A percentile compares a stretch with the other conserved stretches of the same genome.
Evolutionary conservation across 2,888 invertebrate species (phyloP).

Genomic region (Neoaliturus tenellus): DNA sequence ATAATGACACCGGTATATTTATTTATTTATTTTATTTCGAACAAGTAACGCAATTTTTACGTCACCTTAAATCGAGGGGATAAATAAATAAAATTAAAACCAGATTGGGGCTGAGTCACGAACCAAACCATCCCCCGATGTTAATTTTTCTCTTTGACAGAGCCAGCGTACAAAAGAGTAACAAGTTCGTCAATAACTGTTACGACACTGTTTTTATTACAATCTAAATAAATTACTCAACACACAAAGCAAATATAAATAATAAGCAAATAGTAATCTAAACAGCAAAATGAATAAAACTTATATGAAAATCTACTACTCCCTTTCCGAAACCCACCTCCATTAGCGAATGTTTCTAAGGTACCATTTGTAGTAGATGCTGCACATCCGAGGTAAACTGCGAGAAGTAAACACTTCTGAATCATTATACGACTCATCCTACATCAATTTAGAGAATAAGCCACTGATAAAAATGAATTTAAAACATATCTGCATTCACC

Average conservation of each 20-base stretch:
- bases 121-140: slow-evolving; percentile 16
- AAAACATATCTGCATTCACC: slow-evolving; percentile 18
- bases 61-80: no score
- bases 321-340: slow-evolving; percentile 52
- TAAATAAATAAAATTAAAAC: not conserved
- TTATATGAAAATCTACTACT: slow-evolving; percentile 33
- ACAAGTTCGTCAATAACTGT: not conserved
- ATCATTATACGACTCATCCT: slow-evolving; percentile 55
- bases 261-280: not conserved
- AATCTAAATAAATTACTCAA: no score
- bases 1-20: no score
- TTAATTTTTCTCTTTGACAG: slow-evolving; percentile 12
- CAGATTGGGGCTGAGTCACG: not conserved
- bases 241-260: not conserved
- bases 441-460: slow-evolving; percentile 42
- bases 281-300: not conserved
- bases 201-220: no score
- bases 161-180: no score
- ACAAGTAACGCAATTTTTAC: no score
- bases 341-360: slow-evolving; percentile 57
- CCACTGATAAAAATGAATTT: not conserved
- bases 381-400: slow-evolving; percentile 56
- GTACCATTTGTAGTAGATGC: slow-evolving; percentile 57
- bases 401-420: slow-evolving; percentile 53
- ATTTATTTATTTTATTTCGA: no score